Evolutionary conservation across 1,140 invertebrate genomes (phyloP), one percentile per base, ranked within the genome.

Genomic region (Drosophila pallidifrons): DNA sequence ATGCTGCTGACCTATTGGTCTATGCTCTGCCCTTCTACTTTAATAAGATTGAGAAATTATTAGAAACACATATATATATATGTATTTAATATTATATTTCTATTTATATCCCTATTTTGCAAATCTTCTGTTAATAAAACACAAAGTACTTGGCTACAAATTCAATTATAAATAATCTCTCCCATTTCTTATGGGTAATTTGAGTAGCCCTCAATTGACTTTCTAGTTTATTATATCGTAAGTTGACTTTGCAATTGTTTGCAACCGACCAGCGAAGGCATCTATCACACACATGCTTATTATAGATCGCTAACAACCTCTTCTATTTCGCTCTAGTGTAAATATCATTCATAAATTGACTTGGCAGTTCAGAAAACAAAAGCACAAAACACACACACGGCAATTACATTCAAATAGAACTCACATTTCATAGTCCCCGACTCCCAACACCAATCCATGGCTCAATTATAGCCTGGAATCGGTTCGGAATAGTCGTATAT

Each of bases 381-480:
- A 32, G 7, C 35, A n/a, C 30, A 61, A 61, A 30, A 61, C 30
- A 25, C 20, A 16, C 30, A 61, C 46, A 61, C 30, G n/a, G 16
- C 20, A 52, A 60, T 69, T 60, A 60, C 15, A 55, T 49, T 49
- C 16, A 71, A 71, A 71, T 65, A 8, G 25, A n/a, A 35, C 16
- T 25, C 13, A 5, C 46, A 51, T 10, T 51, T 45, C 25, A 16
- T 41, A 30, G 11, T n/a, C 5, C 4, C 35, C 8, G 32, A 25
- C 20, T 25, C 20, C 20, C 20, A 25, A 4, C 32, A 1, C 32
- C 16, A 35, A 52, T 6, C 47, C 32, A 15, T 7, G 7, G 35
- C 65, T 74, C 49, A 68, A 69, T 73, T 73, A 46, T 38, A 45
- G 63, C 46, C 15, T 35, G 8, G 13, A 52, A 59, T 45, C 55